Evolutionary conservation across 2,113 vertebrate species (phyloP), one percentile per base, ranked within the genome.

Genomic region (Phoenicopterus ruber): DNA sequence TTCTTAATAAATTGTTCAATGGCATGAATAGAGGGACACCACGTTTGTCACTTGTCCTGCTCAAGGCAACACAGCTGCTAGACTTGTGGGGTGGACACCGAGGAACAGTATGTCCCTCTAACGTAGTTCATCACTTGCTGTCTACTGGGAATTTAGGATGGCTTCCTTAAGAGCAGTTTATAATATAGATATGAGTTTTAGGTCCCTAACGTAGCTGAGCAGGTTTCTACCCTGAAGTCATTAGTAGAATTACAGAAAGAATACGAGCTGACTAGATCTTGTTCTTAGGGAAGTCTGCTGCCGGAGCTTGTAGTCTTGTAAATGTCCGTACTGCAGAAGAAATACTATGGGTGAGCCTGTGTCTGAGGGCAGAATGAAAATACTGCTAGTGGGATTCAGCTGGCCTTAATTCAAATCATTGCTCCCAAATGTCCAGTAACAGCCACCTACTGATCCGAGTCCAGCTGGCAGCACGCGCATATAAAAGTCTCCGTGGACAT

Each of bases 371-470:
- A 91, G 72, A 84, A 85, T 69, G 57, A 82, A 96, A 95, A 96
- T 76, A 72, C 38, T 90, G 62, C 66, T n/a, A 44, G 93, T 79
- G 54, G 76, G 65, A 92, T 97, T 96, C 96, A 96, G 73, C 72
- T 95, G 94, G 57, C 84, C 73, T 92, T 79, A 92, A 92, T 92
- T 95, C 95, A 95, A 76, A 38, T 94, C 90, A 85, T 94, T 92
- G 93, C 82, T 95, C 95, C 95, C 94, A 94, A 91, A 95, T 62
- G 95, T 93, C 93, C 94, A 85, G 77, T 94, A 91, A 96, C 62
- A 81, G 88, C 78, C 79, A 95, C 91, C 91, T 91, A 95, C 92
- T 95, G 93, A 95, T 95, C 89, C 78, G 84, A 40, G 89, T 89
- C 95, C 94, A 97, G 89, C 96, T 97, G 96, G 93, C 93, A 96